phyloP scores from a whole-genome alignment of 2,888 invertebrate species.

The Mellilla xanthometata region DNA sequence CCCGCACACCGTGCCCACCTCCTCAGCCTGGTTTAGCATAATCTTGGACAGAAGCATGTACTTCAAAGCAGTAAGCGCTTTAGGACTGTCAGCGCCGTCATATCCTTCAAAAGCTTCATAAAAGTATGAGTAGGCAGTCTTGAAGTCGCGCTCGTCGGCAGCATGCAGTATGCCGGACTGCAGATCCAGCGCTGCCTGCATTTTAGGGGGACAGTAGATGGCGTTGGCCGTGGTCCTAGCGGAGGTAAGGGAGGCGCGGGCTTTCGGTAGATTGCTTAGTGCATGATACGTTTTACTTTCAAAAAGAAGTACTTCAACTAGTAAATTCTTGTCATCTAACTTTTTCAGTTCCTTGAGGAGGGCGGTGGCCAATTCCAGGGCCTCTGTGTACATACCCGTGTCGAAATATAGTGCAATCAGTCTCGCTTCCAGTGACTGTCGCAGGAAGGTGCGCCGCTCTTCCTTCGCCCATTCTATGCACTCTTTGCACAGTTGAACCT shows the following conservation, averaged over 20 bases:
- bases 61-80: conserved; percentile 97
- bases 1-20: conserved; percentile 96
- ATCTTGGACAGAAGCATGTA: conserved; percentile 99
- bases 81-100: conserved; percentile 95
- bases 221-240: conserved; percentile 99
- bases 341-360: conserved; percentile 98
- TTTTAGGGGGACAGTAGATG: conserved; percentile 99
- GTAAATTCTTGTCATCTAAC: conserved; percentile 98
- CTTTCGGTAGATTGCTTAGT: conserved; percentile 97
- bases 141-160: conserved; percentile 99
- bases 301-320: conserved; percentile 98
- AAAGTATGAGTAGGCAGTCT: conserved; percentile 99
- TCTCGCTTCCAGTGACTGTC: conserved; percentile 97
- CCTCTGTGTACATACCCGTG: conserved; percentile 94
- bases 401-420: conserved; percentile 97
- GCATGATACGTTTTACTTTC: conserved; percentile 99
- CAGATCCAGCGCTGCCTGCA: conserved; percentile 98
- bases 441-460: conserved; percentile 97
- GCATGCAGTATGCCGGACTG: conserved; percentile 99
- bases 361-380: conserved; percentile 91
- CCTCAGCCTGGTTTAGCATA: conserved; percentile 98
- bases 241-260: conserved; percentile 97
- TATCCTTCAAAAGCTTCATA: conserved; percentile 99
- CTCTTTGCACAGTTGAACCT: conserved; percentile 96
- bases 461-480: conserved; percentile 99